phyloP scores from a whole-genome alignment of 1,140 invertebrate species.

The Drosophila teissieri region DNA sequence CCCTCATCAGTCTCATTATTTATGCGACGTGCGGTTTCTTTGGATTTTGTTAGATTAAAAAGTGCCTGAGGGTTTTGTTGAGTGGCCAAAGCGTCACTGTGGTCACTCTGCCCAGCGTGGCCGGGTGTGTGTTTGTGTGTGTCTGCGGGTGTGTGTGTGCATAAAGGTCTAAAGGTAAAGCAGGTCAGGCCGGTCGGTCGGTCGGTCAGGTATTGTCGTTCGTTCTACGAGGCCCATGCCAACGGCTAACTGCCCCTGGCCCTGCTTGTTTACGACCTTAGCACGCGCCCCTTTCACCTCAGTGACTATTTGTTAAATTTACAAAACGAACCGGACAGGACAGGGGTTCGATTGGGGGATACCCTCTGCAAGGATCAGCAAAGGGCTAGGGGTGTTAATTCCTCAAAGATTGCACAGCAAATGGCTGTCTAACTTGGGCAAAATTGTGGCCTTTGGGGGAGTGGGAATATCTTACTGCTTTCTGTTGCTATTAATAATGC shows the following conservation, averaged over 20 bases:
- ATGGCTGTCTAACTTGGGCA: background rate
- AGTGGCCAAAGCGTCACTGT: slow-evolving; percentile 71
- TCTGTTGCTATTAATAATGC: no score
- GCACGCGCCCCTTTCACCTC: slow-evolving; percentile 73
- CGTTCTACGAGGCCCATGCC: slow-evolving; percentile 16
- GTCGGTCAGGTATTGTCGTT: slow-evolving; percentile 76
- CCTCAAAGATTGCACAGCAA: background rate
- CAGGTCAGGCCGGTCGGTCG: slow-evolving; percentile 74
- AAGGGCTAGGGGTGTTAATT: slow-evolving; percentile 18
- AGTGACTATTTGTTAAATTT: slow-evolving; percentile 81
- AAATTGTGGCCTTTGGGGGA: background rate
- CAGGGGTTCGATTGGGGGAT: slow-evolving; percentile 46
- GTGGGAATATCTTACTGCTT: background rate
- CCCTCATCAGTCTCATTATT: slow-evolving; percentile 83
- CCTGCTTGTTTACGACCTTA: slow-evolving; percentile 69
- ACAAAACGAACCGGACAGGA: slow-evolving; percentile 59
- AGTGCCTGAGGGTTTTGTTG: slow-evolving; percentile 80
- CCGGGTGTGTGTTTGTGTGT: slow-evolving; percentile 25
- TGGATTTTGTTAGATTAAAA: slow-evolving; percentile 84
- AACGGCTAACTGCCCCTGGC: slow-evolving; percentile 41
- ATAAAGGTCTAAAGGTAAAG: slow-evolving; percentile 61
- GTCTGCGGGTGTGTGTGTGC: slow-evolving; percentile 36
- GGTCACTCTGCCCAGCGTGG: slow-evolving; percentile 50
- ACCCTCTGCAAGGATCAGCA: slow-evolving; percentile 32
- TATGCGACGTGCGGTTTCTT: slow-evolving; percentile 83